Evolutionary conservation across 2,113 vertebrate species (phyloP).

Genomic region (Cyprinus carpio): DNA sequence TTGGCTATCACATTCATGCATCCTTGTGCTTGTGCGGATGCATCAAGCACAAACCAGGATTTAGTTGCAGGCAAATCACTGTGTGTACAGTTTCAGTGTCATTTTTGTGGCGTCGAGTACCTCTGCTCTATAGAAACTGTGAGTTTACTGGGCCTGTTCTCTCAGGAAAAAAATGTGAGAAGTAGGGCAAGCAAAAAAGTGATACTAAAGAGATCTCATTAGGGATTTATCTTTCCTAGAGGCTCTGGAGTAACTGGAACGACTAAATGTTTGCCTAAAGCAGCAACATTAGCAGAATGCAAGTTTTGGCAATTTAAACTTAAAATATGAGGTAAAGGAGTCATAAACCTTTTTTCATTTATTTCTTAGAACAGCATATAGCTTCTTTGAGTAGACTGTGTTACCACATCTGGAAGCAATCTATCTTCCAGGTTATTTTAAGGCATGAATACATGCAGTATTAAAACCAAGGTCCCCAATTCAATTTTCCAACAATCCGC

Average conservation of each 20-base stretch:
- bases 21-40: not conserved
- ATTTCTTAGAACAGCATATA: not conserved
- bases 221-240: not conserved
- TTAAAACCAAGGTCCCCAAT: slow-evolving; percentile 49
- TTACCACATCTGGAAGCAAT: slow-evolving; percentile 25
- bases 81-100: not conserved
- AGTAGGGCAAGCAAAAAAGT: slow-evolving; percentile 1
- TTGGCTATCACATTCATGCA: not conserved
- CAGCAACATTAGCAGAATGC: slow-evolving; percentile 1
- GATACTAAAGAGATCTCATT: slow-evolving; percentile 28
- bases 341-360: slow-evolving; percentile 39
- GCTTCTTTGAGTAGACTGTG: not conserved
- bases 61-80: not conserved
- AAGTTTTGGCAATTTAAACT: slow-evolving; percentile 22
- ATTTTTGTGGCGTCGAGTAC: not conserved
- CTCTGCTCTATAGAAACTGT: not conserved
- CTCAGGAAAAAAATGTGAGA: slow-evolving; percentile 12
- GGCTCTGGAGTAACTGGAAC: not conserved
- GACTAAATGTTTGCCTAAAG: not conserved
- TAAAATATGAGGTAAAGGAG: slow-evolving; percentile 20
- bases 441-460: slow-evolving; percentile 35
- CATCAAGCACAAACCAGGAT: not conserved
- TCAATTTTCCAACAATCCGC: slow-evolving; percentile 42
- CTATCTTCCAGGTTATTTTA: slow-evolving; percentile 35
- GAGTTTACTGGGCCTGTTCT: not conserved